These are phyloP conservation scores for Euborellia annulipes DNA, from an alignment of 1,140 invertebrate genomes.

Conservation along the genomic window DNA sequence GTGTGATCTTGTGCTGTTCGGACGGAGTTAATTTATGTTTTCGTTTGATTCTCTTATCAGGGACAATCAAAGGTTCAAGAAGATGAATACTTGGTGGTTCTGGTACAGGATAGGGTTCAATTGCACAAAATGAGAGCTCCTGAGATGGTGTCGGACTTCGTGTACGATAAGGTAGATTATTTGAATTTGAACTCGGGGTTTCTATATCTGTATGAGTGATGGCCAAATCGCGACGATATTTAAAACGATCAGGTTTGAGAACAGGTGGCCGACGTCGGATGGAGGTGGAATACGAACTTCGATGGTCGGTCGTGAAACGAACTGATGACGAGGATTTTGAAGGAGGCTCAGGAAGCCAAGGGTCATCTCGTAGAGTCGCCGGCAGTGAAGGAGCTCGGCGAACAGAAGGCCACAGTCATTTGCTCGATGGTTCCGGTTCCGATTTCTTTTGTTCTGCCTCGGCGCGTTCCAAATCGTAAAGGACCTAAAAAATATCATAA, in stretches of 20 bases:
- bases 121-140: slow-evolving; percentile 16
- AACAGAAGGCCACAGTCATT: no score
- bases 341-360: no score
- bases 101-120: slow-evolving; percentile 12
- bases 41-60: slow-evolving; percentile 19
- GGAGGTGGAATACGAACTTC: no score
- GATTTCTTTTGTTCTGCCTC: no score
- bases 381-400: no score
- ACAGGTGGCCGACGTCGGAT: background rate
- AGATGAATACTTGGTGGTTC: slow-evolving; percentile 27
- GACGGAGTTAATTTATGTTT: slow-evolving; percentile 19
- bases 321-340: no score
- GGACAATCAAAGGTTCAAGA: slow-evolving; percentile 30
- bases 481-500: no score
- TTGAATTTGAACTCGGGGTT: background rate
- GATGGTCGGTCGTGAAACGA: no score
- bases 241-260: slow-evolving; percentile 4
- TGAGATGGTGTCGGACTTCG: slow-evolving; percentile 17
- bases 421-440: no score
- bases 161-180: slow-evolving; percentile 9
- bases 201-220: background rate
- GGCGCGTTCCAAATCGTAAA: no score
- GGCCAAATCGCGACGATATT: slow-evolving; percentile 1
- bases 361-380: no score
- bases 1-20: slow-evolving; percentile 31